Conservation (phyloP, 2,797 vertebrate genomes). For the Rhinophrynus dorsalis region DNA sequence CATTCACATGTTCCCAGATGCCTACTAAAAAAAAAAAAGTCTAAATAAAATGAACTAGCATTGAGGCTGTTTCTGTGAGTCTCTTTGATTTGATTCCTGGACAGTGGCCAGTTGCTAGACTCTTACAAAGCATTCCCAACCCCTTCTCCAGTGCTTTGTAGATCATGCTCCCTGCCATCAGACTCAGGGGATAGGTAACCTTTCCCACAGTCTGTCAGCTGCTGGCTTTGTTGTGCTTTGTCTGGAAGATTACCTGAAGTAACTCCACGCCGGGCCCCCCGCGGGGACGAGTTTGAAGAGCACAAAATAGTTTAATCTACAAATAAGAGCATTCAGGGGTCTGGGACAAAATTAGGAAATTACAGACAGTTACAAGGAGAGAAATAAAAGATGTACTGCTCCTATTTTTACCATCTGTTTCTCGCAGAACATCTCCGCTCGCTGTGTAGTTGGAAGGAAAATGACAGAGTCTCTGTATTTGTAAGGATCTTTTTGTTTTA, state of each 20-base stretch:
- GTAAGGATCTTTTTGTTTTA: too few relatives aligned
- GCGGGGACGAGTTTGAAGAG: slow-evolving; percentile 29
- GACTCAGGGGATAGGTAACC: background rate
- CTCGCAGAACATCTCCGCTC: background rate
- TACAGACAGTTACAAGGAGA: slow-evolving; percentile 28
- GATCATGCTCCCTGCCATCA: slow-evolving; percentile 12
- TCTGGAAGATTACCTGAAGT: slow-evolving; percentile 47
- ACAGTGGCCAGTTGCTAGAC: slow-evolving; percentile 41
- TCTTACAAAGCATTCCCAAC: slow-evolving; percentile 41
- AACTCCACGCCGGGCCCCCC: slow-evolving; percentile 29
- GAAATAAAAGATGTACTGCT: background rate
- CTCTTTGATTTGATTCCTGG: background rate
- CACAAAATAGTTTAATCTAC: slow-evolving; percentile 42
- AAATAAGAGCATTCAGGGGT: slow-evolving; percentile 27
- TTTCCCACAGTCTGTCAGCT: slow-evolving; percentile 20
- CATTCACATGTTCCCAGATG: background rate
- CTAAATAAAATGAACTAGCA: background rate
- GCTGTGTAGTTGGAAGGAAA: too few relatives aligned
- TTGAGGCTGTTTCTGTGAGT: background rate
- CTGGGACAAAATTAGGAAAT: slow-evolving; percentile 39
- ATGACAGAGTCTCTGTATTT: too few relatives aligned
- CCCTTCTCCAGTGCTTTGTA: slow-evolving; percentile 9
- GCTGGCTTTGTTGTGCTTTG: slow-evolving; percentile 18
- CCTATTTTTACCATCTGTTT: slow-evolving; percentile 26
- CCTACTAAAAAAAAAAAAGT: background rate